Base-by-base conservation (phyloP, 2,113 vertebrate species). In the Sigmodon hispidus region DNA sequence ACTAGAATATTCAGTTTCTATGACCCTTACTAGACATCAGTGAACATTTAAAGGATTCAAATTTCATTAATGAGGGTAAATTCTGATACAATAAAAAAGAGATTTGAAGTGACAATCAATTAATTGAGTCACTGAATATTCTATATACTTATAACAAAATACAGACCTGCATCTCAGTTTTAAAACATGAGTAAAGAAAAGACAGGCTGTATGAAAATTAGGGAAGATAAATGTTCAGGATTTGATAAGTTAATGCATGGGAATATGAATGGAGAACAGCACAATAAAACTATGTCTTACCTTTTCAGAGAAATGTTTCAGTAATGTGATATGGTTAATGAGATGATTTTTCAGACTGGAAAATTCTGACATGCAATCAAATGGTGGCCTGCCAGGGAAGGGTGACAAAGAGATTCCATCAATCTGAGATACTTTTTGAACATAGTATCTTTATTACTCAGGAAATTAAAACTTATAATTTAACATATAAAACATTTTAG, bases 231-330 rank as follows among this genome's bases (percentile, higher is more conserved):
- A 85, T 34, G 70, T 75, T 34, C 0, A 70, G 40, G 43, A 50
- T 21, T 0, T 72, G 52, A 55, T 72, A 65, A 55, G 1, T 34
- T 87, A 77, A 6, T 65, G 5, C 0, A n/a, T 89, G 92, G 61
- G 29, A 93, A 7, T 22, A 92, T 69, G 34, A 94, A 55, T 92
- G 93, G 59, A 93, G 84, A 96, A 63, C 22, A 97, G 67, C n/a
- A 91, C 24, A 95, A 93, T 48, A 92, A 96, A 94, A 96, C 13
- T 48, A 12, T 45, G 36, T 80, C 97, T 97, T 98, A 99, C 99
- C 99, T 99, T 99, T 98, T 99, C 99, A 97, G 99, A 99, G 84
- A 99, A 99, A 97, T 99, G 99, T 94, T 99, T 99, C 97, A 99
- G 98, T 98, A 99, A 99, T 98, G 99, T 98, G 98, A 99, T 99